Evolutionary conservation across 2,797 vertebrate species (phyloP).

Genomic region (Trematomus bernacchii): DNA sequence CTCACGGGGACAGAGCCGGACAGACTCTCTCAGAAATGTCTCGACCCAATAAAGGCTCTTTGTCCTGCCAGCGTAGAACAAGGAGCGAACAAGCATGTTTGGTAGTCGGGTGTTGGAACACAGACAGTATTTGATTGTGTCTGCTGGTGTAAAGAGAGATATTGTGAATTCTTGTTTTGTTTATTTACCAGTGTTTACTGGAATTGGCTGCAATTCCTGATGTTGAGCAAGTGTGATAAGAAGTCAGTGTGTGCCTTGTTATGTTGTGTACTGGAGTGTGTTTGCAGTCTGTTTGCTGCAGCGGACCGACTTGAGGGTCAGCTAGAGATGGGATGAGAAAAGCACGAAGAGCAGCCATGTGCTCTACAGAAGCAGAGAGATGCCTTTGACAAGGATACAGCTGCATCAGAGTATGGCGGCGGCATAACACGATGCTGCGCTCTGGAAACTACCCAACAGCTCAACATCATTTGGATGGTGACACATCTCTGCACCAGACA

Average conservation of each 20-base stretch:
- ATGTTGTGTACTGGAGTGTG: conserved; percentile 15
- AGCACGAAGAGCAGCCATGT: conserved; percentile 75
- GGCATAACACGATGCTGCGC: conserved; percentile 50
- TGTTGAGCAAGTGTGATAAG: conserved; percentile 33
- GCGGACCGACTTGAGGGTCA: conserved; percentile 55
- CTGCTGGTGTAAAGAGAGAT: conserved; percentile 42
- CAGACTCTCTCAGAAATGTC: conserved; percentile 75
- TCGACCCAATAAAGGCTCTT: conserved; percentile 64
- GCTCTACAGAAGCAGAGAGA: conserved; percentile 69
- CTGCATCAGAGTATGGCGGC: conserved; percentile 55
- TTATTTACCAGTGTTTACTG: conserved; percentile 21
- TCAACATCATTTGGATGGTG: conserved; percentile 41
- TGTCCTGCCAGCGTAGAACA: conserved; percentile 73
- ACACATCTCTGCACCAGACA: conserved; percentile 42
- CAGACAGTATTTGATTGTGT: conserved; percentile 48
- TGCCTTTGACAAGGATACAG: conserved; percentile 63
- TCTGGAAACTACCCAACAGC: conserved; percentile 32
- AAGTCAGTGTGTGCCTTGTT: conserved; percentile 6
- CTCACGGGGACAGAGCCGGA: conserved; percentile 58
- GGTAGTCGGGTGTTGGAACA: conserved; percentile 60
- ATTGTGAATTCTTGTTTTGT: conserved; percentile 46
- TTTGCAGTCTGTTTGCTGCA: conserved; percentile 53
- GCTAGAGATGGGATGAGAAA: conserved; percentile 71
- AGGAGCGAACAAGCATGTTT: conserved; percentile 70
- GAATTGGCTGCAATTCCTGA: conserved; percentile 25